Base-by-base conservation (phyloP, 1,140 invertebrate species). In the Dendrolimus kikuchii region DNA sequence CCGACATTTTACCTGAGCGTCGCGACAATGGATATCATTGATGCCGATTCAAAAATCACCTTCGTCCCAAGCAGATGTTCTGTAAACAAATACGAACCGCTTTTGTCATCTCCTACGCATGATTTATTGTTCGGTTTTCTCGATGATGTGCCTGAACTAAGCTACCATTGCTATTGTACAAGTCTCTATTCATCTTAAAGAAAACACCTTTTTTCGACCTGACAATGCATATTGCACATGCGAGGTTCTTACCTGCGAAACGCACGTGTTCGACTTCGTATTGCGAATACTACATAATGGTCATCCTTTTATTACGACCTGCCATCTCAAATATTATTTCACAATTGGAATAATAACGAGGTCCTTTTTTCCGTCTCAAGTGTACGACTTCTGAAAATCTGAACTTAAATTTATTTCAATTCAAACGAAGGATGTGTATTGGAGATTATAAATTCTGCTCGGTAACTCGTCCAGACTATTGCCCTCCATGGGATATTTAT, bases 261-360 rank as follows among this genome's bases (percentile, higher is more conserved):
- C 81, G 81, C 83, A 86, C 83, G 81, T 86, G 83, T 85, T 78
- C 71, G 60, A 65, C 58, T 73, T 80, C 77, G 69, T 78, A 77
- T 79, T 76, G 68, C 61, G 57, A 52, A 54, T 68, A 71, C 59
- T 70, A 60, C 73, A 64, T 69, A 64, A 69, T 62, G 64, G 67
- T 54, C 55, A 57, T 57, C 54, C 54, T 61, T 65, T 76, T 64
- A 62, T 49, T 9, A 42, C n/a, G 37, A 51, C n/a, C 53, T 49
- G 59, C 57, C 55, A 61, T 55, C 55, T 51, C 41, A 62, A 74
- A 73, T 59, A 55, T 51, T 67, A 74, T 64, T 60, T 47, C 59
- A 75, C 40, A 23, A 23, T 23, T 36, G n/a, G 46, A 40, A 53
- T 57, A 37, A 49, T 38, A 43, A 66, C 52, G 74, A 71, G 68